Base-by-base conservation (phyloP, 92 coral and sea anemone species). In the Epizoanthus illoricatus region DNA sequence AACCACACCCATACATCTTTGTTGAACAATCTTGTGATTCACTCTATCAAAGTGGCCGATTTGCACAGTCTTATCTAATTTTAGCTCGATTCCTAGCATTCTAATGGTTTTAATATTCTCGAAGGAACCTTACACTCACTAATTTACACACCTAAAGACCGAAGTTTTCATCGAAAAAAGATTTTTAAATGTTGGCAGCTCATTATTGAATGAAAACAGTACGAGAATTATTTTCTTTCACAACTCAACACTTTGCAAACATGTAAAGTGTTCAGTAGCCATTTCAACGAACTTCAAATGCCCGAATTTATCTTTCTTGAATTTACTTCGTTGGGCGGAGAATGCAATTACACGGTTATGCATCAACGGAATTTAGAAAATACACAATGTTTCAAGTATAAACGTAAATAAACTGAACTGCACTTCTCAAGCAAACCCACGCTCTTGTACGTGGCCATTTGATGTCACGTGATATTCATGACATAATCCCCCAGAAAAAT, bases 1-100 rank as follows among this genome's bases (percentile, higher is more conserved):
- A 52, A 75, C 87, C 75, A 89, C 90, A 60, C 92, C 94, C 86
- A 80, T 69, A 74, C 66, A 80, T 76, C 80, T 42, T 84, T 78
- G 42, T 72, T 56, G 70, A 79, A 84, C 71, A 10, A 19, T 54
- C 61, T 78, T 33, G 21, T 19, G 61, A 73, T 54, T 73, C 64
- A 73, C 63, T 54, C 15, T 78, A 52, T 62, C 60, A 21, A 78
- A 75, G 33, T 43, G 66, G 64, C 40, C 43, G 59, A 78, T 41
- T 15, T 75, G 43, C 67, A 21, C 19, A 41, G 67, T 42, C 20
- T 56, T 39, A 12, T 43, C 58, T 62, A 15, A 63, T 10, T 40
- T 40, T 45, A 43, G 66, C 28, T 58, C 61, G 36, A 64, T 45
- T 78, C 60, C 20, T 64, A 43, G 21, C 28, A n/a, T 76, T 61